Evolutionary conservation across 2,888 invertebrate genomes (phyloP).

Genomic region (Cordilura impudica): DNA sequence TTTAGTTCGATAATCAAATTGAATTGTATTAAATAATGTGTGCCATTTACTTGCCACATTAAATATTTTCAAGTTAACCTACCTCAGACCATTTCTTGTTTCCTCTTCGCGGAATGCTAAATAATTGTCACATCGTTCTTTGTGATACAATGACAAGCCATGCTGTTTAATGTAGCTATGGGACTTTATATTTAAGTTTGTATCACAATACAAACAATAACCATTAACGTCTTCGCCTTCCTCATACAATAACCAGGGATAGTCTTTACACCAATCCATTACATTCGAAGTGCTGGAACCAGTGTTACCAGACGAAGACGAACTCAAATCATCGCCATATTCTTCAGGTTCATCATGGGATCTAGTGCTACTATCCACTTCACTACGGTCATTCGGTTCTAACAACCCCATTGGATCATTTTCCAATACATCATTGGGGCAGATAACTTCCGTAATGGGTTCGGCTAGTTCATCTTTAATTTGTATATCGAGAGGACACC

Average conservation of each 20-base stretch:
- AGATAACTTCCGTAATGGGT: conserved; percentile 23
- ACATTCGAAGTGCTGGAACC: conserved; percentile 49
- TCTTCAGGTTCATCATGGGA: conserved; percentile 59
- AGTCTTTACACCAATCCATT: conserved; percentile 68
- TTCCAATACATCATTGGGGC: conserved; percentile 38
- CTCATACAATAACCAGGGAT: conserved; percentile 71
- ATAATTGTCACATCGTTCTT: conserved; percentile 71
- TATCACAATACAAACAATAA: conserved; percentile 71
- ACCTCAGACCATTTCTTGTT: conserved; percentile 61
- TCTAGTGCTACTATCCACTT: conserved; percentile 20
- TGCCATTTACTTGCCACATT: too few relatives aligned
- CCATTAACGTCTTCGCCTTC: conserved; percentile 66
- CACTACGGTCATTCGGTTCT: conserved; percentile 58
- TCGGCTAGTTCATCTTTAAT: conserved; percentile 55
- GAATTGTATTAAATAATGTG: too few relatives aligned
- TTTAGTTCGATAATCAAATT: too few relatives aligned
- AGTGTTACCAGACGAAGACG: conserved; percentile 45
- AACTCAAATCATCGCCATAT: conserved; percentile 61
- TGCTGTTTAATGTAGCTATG: conserved; percentile 66
- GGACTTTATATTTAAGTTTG: conserved; percentile 63
- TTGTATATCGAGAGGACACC: conserved; percentile 2
- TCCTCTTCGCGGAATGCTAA: conserved; percentile 67
- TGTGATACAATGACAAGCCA: conserved; percentile 68
- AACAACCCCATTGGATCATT: conserved; percentile 71
- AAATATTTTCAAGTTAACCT: too few relatives aligned